Base-by-base conservation (phyloP, 2,113 vertebrate species). In the Prochilodus magdalenae region DNA sequence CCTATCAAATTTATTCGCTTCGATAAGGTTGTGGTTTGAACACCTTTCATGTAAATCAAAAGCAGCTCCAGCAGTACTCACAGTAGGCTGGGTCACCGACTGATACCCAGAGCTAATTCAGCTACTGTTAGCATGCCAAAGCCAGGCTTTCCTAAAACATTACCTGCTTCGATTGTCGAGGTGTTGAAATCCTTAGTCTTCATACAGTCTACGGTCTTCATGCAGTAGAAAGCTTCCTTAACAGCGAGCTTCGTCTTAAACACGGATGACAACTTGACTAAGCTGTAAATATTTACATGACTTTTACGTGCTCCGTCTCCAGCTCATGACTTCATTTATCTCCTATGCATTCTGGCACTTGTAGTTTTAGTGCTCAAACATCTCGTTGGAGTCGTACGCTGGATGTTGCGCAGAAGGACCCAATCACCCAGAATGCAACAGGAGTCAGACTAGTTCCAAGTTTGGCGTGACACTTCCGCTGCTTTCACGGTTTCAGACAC, bases 271-370 rank as follows among this genome's bases (percentile, higher is more conserved):
- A 59, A 22, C 18, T 79, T 44, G 47, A 60, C n/a, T 55, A 65
- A 22, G 29, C 36, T 44, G 71, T 75, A 74, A 81, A 74, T 67
- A 75, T 81, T 75, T 66, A 77, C 44, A 80, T 49, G 24, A 78
- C 75, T 53, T 47, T 51, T 51, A 63, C 18, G 8, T 24, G 22
- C 8, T 36, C 29, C 22, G 29, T 27, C 53, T 51, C 16, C n/a
- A 33, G 26, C n/a, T 77, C 26, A 63, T 59, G 55, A 84, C 67
- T 76, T 40, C 70, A 36, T 60, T 75, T 53, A 55, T 12, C 26
- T 30, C 12, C 20, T 66, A 24, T 29, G 5, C n/a, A 22, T 22
- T 47, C 29, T 86, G 78, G 79, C 33, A 74, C 33, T n/a, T 81
- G 79, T 81, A 81, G 79, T 81, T 81, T 65, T 0, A 24, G 36